Evolutionary conservation across 2,888 invertebrate species (phyloP).

Genomic region (Ptilodon capucinus): DNA sequence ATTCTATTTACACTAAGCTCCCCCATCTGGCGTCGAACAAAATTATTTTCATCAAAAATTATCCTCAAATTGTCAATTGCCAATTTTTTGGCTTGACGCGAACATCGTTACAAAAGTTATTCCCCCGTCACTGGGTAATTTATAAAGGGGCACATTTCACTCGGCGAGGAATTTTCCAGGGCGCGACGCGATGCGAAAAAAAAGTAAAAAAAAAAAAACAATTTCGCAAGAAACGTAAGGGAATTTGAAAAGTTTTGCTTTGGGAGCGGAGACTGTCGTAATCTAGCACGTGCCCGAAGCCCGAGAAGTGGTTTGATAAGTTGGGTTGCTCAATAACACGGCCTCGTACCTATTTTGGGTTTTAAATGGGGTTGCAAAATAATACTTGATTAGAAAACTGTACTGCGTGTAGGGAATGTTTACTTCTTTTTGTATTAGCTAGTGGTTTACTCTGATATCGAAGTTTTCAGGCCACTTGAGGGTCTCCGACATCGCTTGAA

Average conservation of each 20-base stretch:
- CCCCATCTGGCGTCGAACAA: conserved; percentile 3
- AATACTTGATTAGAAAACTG: no score
- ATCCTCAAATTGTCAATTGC: conserved; percentile 46
- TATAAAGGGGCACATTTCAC: conserved; percentile 44
- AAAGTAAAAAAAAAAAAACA: conserved; percentile 47
- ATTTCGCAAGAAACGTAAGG: conserved; percentile 36
- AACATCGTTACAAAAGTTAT: conserved; percentile 49
- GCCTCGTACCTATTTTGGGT: background rate
- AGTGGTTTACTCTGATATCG: no score
- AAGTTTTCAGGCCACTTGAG: no score
- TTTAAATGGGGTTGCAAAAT: background rate
- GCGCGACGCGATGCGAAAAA: conserved; percentile 26
- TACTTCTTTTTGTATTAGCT: no score
- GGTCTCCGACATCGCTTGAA: no score
- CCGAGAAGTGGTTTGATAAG: conserved; percentile 36
- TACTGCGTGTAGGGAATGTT: no score
- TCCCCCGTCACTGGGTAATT: conserved; percentile 43
- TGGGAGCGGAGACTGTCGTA: conserved; percentile 29
- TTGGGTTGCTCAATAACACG: conserved; percentile 28
- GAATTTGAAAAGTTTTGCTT: conserved; percentile 42
- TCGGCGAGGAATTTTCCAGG: conserved; percentile 12
- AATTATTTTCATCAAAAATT: conserved; percentile 29
- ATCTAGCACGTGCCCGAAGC: conserved; percentile 36
- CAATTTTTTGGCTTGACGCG: conserved; percentile 43
- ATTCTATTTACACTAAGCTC: background rate